Evolutionary conservation across 2,113 vertebrate species (phyloP).

Genomic region (Calcarius ornatus): DNA sequence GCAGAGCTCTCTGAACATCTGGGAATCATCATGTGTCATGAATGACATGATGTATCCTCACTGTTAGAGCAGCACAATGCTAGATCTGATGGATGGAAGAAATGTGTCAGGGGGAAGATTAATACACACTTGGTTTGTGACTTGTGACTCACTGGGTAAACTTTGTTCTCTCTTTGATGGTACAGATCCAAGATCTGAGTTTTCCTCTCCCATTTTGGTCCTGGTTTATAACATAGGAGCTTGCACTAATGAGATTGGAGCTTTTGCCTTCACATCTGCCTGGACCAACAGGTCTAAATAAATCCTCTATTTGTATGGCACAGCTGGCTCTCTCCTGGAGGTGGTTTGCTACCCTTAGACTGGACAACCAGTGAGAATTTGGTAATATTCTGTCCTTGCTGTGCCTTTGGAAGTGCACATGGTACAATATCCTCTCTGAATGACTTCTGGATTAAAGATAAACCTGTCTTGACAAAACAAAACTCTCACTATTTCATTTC

Average conservation of each 20-base stretch:
- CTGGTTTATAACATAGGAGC: neutral
- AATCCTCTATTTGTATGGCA: neutral
- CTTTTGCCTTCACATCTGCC: neutral
- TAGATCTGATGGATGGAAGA: slow-evolving; percentile 68
- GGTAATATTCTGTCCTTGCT: neutral
- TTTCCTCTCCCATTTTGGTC: slow-evolving; percentile 47
- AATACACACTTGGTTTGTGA: slow-evolving; percentile 41
- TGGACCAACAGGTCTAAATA: neutral
- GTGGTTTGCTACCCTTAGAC: neutral
- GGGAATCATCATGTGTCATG: slow-evolving; percentile 70
- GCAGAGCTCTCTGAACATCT: slow-evolving; percentile 67
- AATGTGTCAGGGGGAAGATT: slow-evolving; percentile 45
- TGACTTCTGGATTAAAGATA: neutral
- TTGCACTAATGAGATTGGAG: neutral
- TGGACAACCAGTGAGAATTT: neutral
- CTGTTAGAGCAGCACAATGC: slow-evolving; percentile 64
- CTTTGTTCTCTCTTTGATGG: slow-evolving; percentile 42
- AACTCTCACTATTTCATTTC: neutral
- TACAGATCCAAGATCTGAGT: slow-evolving; percentile 17
- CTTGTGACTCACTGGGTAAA: slow-evolving; percentile 60
- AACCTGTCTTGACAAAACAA: neutral
- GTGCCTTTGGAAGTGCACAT: neutral
- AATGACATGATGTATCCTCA: slow-evolving; percentile 72
- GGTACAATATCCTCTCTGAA: neutral
- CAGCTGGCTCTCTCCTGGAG: neutral